phyloP scores from a whole-genome alignment of 2,797 vertebrate genomes.

The Apodemus agrarius region DNA sequence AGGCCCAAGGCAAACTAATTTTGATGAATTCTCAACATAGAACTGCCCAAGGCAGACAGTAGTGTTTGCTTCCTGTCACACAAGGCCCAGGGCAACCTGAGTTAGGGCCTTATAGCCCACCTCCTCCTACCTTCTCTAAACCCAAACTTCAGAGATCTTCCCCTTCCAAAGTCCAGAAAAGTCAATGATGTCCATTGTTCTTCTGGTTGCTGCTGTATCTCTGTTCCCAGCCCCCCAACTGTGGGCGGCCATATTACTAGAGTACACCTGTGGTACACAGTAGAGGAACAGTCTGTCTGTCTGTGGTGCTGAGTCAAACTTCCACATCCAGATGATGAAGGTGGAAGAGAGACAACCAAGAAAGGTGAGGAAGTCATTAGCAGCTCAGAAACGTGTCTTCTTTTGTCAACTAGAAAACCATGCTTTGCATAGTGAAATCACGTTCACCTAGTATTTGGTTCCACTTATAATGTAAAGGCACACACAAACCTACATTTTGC shows the following conservation, averaged over 20 bases:
- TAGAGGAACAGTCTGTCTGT: neutral
- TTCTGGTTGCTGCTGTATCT: neutral
- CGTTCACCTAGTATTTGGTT: neutral
- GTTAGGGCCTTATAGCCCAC: neutral
- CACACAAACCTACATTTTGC: neutral
- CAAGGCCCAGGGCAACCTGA: neutral
- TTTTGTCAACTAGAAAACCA: neutral
- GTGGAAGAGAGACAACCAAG: neutral
- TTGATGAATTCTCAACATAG: neutral
- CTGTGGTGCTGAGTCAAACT: neutral
- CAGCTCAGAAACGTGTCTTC: neutral
- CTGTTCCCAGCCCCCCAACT: neutral
- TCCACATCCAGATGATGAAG: neutral
- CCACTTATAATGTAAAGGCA: neutral
- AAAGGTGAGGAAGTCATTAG: rapidly evolving
- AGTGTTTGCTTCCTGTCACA: neutral
- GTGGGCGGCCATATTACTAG: neutral
- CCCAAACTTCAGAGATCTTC: neutral
- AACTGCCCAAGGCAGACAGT: neutral
- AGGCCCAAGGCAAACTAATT: neutral
- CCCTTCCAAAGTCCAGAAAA: neutral
- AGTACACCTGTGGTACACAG: too few species aligned
- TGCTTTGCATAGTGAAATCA: neutral
- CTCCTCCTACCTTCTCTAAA: neutral
- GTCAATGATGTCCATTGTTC: neutral